Evolutionary conservation across 2,797 vertebrate genomes (phyloP), one percentile per base, ranked within the genome.

Genomic region (Gephyroberyx darwinii): DNA sequence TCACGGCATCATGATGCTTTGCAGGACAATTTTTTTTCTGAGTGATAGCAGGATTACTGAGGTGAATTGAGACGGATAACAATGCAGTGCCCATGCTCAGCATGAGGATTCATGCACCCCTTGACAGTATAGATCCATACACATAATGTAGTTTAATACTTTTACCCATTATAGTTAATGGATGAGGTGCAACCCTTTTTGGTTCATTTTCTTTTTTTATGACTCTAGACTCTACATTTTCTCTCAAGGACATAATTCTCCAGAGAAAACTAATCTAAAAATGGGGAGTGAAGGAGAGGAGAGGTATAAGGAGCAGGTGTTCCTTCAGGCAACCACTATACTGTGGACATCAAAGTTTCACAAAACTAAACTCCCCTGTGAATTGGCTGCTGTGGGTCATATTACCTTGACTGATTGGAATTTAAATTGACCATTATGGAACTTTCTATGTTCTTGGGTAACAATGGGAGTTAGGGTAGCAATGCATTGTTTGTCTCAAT

Each of bases 401-500:
- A 13, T 68, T 41, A 51, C 43, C 55, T 57, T 14, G 1, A 55
- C 33, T 8, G n/a, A 43, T 26, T 17, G 26, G 12, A 31, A 66
- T 19, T 63, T 4, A 60, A 80, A 69, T 9, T 22, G 52, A 58
- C 19, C 13, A 19, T 33, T 33, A n/a, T 9, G 51, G 4, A 61
- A 41, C 13, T 41, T 10, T 41, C 5, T 20, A 13, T 53, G 33
- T 72, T 61, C 31, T 30, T 51, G 12, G 47, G 55, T 63, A 43
- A 80, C 22, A 43, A 51, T 4, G n/a, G 17, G 33, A 20, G 35
- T 50, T 39, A 56, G 47, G 37, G 65, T 31, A 69, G 77, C 78
- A 84, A 80, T 84, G 69, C 81, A 86, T 86, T 85, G 83, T 77
- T 89, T 41, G 63, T 92, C 90, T 92, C 90, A 92, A 75, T 86